phyloP scores from a whole-genome alignment of 2,113 vertebrate genomes.

The Pangasianodon gigas region DNA sequence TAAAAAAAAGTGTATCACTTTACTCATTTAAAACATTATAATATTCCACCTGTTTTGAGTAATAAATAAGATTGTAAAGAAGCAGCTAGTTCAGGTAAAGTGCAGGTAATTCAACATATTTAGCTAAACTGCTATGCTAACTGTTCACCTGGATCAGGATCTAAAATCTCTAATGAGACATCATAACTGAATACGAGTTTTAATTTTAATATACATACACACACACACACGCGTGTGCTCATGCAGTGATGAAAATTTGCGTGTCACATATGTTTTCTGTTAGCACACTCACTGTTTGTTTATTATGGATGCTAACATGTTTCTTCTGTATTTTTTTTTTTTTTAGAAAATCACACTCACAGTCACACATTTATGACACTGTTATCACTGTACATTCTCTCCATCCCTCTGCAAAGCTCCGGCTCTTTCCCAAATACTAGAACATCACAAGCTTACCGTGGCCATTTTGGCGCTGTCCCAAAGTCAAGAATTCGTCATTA shows the following conservation, averaged over 20 bases:
- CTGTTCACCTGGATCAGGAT: too few relatives aligned
- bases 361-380: constrained; percentile 21
- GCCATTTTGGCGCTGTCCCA: neutral
- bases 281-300: neutral
- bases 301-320: neutral
- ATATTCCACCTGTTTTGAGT: too few relatives aligned
- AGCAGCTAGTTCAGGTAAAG: too few relatives aligned
- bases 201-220: too few relatives aligned
- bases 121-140: neutral
- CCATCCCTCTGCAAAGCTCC: neutral
- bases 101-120: neutral
- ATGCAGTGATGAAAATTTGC: neutral
- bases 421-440: too few relatives aligned
- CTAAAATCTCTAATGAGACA: too few relatives aligned
- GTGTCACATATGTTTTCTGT: neutral
- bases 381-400: neutral
- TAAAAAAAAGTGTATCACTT: neutral
- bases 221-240: neutral
- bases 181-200: too few relatives aligned
- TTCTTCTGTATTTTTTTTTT: neutral
- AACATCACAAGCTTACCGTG: neutral
- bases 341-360: neutral
- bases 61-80: too few relatives aligned
- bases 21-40: too few relatives aligned
- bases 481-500: neutral